phyloP scores from a whole-genome alignment of 2,888 invertebrate genomes.

The Heliconius aoede region DNA sequence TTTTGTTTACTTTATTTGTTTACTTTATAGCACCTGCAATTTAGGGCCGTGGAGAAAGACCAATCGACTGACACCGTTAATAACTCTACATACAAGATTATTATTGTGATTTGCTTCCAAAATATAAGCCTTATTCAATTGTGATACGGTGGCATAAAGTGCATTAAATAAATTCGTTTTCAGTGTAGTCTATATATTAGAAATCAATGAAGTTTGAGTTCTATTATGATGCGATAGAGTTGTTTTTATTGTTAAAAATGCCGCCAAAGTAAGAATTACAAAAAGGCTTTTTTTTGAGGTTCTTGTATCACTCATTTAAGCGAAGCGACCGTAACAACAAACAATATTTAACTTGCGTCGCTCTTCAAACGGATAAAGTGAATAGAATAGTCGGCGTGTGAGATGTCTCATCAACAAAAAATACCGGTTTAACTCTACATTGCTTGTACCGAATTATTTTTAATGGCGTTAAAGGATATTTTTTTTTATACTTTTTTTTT shows the following conservation, averaged over 20 bases:
- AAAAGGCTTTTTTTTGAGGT: conserved; percentile 8
- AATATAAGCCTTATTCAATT: background rate
- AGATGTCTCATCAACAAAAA: background rate
- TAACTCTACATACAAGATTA: conserved; percentile 26
- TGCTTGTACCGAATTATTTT: too few species aligned
- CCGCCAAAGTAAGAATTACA: conserved; percentile 21
- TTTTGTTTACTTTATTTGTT: conserved; percentile 32
- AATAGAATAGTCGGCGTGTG: conserved; percentile 14
- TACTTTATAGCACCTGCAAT: conserved; percentile 41
- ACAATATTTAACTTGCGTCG: conserved; percentile 24
- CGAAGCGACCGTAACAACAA: conserved; percentile 26
- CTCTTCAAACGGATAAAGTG: background rate
- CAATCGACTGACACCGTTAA: conserved; percentile 39
- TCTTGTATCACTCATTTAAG: conserved; percentile 22
- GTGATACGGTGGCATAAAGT: background rate
- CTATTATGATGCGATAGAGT: background rate
- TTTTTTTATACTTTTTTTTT: too few species aligned
- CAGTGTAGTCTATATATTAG: background rate
- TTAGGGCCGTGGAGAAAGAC: conserved; percentile 39
- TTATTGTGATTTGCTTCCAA: too few species aligned
- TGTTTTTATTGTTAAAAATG: background rate
- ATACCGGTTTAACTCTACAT: too few species aligned
- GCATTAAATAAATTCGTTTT: background rate
- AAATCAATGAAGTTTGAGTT: background rate
- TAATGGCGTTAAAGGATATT: too few species aligned